Percentiles rank a stretch among this genome's conserved stretches.
These are phyloP conservation scores for Drosophila rellima DNA, from an alignment of 2,888 invertebrate species.

Conservation along the genomic window DNA sequence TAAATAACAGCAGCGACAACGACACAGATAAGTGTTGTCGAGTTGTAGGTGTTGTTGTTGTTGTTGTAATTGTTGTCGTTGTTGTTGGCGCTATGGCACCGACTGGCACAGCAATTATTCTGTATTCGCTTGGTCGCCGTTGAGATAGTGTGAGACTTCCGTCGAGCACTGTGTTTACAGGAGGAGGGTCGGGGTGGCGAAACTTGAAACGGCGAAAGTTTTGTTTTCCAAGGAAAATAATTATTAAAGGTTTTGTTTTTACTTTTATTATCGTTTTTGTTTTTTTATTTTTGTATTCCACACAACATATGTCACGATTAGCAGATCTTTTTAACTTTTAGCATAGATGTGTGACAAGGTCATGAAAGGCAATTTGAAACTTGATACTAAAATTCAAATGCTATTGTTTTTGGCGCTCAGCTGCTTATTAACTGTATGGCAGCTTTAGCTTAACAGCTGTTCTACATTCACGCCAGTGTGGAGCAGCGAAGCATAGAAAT, in stretches of 20 bases:
- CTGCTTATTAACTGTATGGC: conserved; percentile 13
- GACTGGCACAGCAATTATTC: conserved; percentile 78
- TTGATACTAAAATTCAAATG: conserved; percentile 10
- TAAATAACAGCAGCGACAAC: conserved; percentile 24
- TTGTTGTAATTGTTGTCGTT: conserved; percentile 20
- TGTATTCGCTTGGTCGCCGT: conserved; percentile 70
- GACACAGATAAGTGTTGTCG: conserved; percentile 65
- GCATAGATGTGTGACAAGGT: conserved; percentile 34
- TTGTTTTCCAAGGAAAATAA: conserved; percentile 46
- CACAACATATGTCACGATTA: conserved; percentile 16
- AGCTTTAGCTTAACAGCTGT: conserved; percentile 30
- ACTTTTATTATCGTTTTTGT: too few relatives aligned
- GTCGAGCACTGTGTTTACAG: conserved; percentile 30
- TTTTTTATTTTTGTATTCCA: conserved; percentile 1
- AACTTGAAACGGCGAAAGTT: conserved; percentile 65
- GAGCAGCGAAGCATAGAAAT: neutral
- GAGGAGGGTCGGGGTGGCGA: neutral
- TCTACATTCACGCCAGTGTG: conserved; percentile 2
- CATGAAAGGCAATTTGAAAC: conserved; percentile 3
- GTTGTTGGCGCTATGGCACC: conserved; percentile 78
- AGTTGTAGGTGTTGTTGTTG: conserved; percentile 34
- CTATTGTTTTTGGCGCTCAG: conserved; percentile 14
- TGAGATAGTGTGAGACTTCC: conserved; percentile 71
- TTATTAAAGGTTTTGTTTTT: conserved; percentile 52
- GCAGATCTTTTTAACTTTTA: conserved; percentile 26